Base-by-base conservation (phyloP, 2,888 invertebrate species). In the Melinaea marsaeus region DNA sequence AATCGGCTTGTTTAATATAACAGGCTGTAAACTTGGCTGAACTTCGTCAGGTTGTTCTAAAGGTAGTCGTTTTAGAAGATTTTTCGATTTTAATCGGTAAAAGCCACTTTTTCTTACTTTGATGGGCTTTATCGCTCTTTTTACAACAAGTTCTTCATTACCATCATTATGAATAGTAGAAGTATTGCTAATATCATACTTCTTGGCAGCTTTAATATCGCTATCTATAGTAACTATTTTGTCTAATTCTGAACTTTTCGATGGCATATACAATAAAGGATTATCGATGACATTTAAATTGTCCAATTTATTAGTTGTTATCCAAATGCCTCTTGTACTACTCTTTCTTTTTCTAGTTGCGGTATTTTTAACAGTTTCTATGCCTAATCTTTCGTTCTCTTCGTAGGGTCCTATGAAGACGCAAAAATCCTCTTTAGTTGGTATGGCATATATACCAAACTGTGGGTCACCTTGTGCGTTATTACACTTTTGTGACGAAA, bases 381-480 rank as follows among this genome's bases (percentile, higher is more conserved):
- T 81, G 13, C 89, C 90, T 57, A 90, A 77, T 13, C 76, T 64
- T 69, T 90, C 89, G 58, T 83, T 68, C 68, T 77, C 72, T 73
- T 88, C 88, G 72, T 89, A 90, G 1, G 90, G 90, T 4, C 90
- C 90, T 61, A 90, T 79, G 75, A 88, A 86, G 33, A 88, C 86
- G 70, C 83, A 83, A 69, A 77, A 75, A 69, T 85, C 79, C 58
- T 74, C 77, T 37, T 73, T 68, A 70, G 80, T 79, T 2, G 90
- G 88, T 69, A 86, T 81, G 32, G 89, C 90, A 72, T 90, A 90
- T 69, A 90, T 81, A 35, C 90, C 90, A 77, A 89, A 90, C 69
- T 83, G 85, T 2, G 86, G 83, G 47, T 69, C 69, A 58, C 57
- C 75, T 47, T 68, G 69, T 55, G 72, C 73, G 48, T 76, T 78